Conservation (phyloP, 2,888 invertebrate genomes). For the Meta bourneti region DNA sequence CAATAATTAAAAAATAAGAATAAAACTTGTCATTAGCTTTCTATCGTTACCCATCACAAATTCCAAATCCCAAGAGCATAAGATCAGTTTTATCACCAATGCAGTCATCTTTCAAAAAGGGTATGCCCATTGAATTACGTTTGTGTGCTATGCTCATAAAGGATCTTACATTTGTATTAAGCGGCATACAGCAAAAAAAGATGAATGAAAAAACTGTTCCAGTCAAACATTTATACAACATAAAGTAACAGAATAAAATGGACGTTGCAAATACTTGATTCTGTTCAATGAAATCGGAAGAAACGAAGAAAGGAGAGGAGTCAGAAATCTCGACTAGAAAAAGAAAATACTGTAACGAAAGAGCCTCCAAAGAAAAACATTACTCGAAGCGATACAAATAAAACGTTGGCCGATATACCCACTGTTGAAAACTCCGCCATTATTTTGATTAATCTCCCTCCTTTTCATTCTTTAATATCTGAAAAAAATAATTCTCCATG, state of each 20-base stretch:
- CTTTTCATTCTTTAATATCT: background rate
- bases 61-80: too few relatives aligned
- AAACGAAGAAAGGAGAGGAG: background rate
- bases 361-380: background rate
- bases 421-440: background rate
- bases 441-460: background rate
- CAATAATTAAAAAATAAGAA: too few relatives aligned
- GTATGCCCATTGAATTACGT: too few relatives aligned
- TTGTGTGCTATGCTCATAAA: too few relatives aligned
- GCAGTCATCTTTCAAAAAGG: too few relatives aligned
- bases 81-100: too few relatives aligned
- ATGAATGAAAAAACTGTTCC: background rate
- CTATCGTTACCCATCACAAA: too few relatives aligned
- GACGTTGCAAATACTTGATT: background rate
- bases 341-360: background rate
- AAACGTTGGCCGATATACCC: background rate
- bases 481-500: background rate
- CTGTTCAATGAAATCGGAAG: background rate
- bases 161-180: background rate
- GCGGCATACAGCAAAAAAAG: background rate
- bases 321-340: background rate
- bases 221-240: constrained; percentile 1
- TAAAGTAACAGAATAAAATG: background rate
- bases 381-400: background rate
- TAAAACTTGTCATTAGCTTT: too few relatives aligned